Conservation (phyloP, 2,888 invertebrate genomes). For the Watsonalla cultraria region DNA sequence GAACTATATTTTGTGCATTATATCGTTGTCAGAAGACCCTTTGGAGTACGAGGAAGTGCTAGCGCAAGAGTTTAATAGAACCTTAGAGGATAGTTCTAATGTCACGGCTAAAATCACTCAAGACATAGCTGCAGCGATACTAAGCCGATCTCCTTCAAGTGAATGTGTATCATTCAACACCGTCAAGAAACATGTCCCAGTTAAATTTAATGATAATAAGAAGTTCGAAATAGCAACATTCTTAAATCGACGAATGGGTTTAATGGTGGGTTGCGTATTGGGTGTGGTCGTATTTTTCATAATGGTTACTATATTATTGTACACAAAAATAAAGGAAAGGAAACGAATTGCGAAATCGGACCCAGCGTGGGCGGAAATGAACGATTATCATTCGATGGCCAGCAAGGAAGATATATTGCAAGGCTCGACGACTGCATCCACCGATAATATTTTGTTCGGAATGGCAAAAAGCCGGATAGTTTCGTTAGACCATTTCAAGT, state of each 20-base stretch:
- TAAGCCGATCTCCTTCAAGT: conserved; percentile 63
- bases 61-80: conserved; percentile 36
- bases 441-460: conserved; percentile 72
- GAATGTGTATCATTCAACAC: conserved; percentile 69
- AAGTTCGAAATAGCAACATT: conserved; percentile 52
- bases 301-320: conserved; percentile 65
- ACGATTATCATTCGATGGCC: conserved; percentile 69
- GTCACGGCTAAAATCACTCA: conserved; percentile 51
- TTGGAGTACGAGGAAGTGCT: conserved; percentile 41
- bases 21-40: conserved; percentile 56
- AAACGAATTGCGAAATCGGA: conserved; percentile 70
- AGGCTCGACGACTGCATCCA: conserved; percentile 65
- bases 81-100: conserved; percentile 38
- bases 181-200: conserved; percentile 43
- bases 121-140: conserved; percentile 53
- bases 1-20: conserved; percentile 62
- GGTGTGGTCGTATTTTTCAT: conserved; percentile 69
- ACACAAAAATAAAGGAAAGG: conserved; percentile 71
- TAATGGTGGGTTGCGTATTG: conserved; percentile 69
- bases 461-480: conserved; percentile 61
- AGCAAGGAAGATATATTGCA: conserved; percentile 71
- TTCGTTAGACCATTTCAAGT: conserved; percentile 50
- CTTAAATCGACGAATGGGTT: conserved; percentile 63
- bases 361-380: conserved; percentile 70
- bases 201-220: conserved; percentile 47